Base-by-base conservation (phyloP, 2,888 invertebrate genomes). In the Xylota segnis region DNA sequence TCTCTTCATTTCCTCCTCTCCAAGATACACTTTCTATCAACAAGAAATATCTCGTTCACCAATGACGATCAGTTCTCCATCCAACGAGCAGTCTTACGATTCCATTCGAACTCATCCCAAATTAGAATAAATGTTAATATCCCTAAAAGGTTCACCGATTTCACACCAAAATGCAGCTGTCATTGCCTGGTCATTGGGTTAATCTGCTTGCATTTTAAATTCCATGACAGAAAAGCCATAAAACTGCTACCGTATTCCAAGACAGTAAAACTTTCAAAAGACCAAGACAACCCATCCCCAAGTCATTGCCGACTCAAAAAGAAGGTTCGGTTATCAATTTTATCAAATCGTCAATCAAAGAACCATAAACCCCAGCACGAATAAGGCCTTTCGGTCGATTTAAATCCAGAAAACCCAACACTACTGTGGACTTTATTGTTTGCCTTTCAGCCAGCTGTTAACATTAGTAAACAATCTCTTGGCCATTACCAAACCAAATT, bases 401-500 rank as follows among this genome's bases (percentile, higher is more conserved):
- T 1, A 43, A 4, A 14, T 12, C 5, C n/a, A 27, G 12, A 40
- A 40, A 40, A 18, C 12, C 18, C 37, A 4, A 40, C 58, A 37
- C 40, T 4, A 0, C 43, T 16, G 14, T 43, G 43, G 43, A 9
- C 9, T 16, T 9, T 50, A 2, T 7, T 12, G 43, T 14, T n/a
- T 14, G 2, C 14, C 34, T 16, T 7, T 18, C 18, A 50, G 23
- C 18, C 18, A 2, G 0, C 9, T 29, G 29, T 12, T 27, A 7
- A 14, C 59, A 4, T n/a, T 23, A 27, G 45, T 50, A 37, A 75
- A 50, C 29, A 27, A 66, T 47, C 37, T 43, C 45, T 43, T 56
- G 12, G 12, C 18, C 16, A 50, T 76, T 68, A 68, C 58, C 37
- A 76, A 76, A 68, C 43, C 40, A n/a, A 66, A 66, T 47, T 0